Evolutionary conservation across 1,140 invertebrate genomes (phyloP).

Genomic region (Whitmania pigra): DNA sequence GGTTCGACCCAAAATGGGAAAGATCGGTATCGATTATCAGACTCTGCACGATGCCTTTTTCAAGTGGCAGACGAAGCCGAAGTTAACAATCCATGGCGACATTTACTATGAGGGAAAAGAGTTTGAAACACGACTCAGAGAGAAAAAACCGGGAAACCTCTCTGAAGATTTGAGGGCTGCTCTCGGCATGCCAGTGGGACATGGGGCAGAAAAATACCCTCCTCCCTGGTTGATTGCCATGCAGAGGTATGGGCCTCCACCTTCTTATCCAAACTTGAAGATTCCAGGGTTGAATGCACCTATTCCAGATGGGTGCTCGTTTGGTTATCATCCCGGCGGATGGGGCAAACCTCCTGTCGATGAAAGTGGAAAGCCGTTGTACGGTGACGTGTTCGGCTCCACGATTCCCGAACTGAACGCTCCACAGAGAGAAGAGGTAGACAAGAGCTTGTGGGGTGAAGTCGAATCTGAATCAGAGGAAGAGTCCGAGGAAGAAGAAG

Average conservation of each 20-base stretch:
- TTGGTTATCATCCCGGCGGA: slow-evolving; percentile 93
- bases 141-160: slow-evolving; percentile 96
- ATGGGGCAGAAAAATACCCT: slow-evolving; percentile 53
- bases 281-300: slow-evolving; percentile 64
- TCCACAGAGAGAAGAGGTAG: slow-evolving; percentile 63
- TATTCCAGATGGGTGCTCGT: slow-evolving; percentile 64
- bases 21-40: slow-evolving; percentile 99
- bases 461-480: slow-evolving; percentile 66
- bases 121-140: slow-evolving; percentile 89
- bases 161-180: slow-evolving; percentile 89
- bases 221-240: slow-evolving; percentile 99
- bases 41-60: slow-evolving; percentile 99
- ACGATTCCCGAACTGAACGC: slow-evolving; percentile 28
- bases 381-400: slow-evolving; percentile 92
- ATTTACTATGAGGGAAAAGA: slow-evolving; percentile 99
- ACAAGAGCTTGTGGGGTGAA: slow-evolving; percentile 85
- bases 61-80: slow-evolving; percentile 97
- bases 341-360: slow-evolving; percentile 99
- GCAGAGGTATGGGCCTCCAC: slow-evolving; percentile 96
- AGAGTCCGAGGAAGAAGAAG: slow-evolving; percentile 51
- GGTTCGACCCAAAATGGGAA: slow-evolving; percentile 89
- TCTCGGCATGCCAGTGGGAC: slow-evolving; percentile 94
- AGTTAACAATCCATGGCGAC: slow-evolving; percentile 97
- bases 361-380: slow-evolving; percentile 88
- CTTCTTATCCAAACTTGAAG: slow-evolving; percentile 95